Conservation (phyloP, 2,113 vertebrate species). For the Brachyistius frenatus region DNA sequence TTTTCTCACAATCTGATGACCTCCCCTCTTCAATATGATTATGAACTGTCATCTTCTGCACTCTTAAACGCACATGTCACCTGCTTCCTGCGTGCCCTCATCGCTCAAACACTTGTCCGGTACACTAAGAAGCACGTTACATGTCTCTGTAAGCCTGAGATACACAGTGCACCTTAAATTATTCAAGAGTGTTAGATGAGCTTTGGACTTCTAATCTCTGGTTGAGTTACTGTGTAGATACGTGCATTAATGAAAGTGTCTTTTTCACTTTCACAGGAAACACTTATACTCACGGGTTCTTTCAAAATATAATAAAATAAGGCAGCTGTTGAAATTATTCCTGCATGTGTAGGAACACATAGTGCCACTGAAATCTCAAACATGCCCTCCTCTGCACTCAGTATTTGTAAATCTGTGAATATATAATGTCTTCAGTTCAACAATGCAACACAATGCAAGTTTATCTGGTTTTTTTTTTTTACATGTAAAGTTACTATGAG, state of each 20-base stretch:
- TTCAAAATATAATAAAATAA: constrained; percentile 21
- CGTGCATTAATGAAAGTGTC: constrained; percentile 6
- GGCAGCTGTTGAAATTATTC: constrained; percentile 68
- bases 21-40: constrained; percentile 4
- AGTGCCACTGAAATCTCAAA: constrained; percentile 42
- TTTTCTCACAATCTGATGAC: constrained; percentile 23
- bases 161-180: neutral
- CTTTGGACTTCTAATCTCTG: constrained; percentile 2
- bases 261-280: constrained; percentile 10
- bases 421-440: constrained; percentile 11
- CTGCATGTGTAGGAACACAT: constrained; percentile 30
- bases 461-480: constrained; percentile 14
- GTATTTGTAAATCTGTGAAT: constrained; percentile 35
- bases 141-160: neutral
- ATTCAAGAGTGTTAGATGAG: neutral
- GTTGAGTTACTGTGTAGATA: neutral
- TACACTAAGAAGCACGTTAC: neutral
- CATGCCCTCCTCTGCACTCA: constrained; percentile 11
- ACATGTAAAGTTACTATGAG: constrained; percentile 5
- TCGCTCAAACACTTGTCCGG: neutral
- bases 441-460: constrained; percentile 28
- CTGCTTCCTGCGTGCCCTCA: constrained; percentile 4
- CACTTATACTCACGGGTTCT: constrained; percentile 10
- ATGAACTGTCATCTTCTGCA: constrained; percentile 17
- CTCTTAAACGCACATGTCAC: constrained; percentile 4